phyloP scores from a whole-genome alignment of 2,888 invertebrate species.

The Arenicola marina region DNA sequence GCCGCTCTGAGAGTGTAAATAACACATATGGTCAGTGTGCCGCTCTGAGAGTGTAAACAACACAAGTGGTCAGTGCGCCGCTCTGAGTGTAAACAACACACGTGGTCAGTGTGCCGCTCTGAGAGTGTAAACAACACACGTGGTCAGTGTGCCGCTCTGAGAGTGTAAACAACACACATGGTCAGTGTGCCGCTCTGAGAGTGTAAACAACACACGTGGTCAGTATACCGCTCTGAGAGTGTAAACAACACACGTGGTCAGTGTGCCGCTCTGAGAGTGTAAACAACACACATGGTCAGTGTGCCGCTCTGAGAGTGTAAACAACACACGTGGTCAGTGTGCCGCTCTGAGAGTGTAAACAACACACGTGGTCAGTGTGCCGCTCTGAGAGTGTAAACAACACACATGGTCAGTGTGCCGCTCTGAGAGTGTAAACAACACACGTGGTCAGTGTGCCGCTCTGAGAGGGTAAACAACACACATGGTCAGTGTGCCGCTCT shows the following conservation, averaged over 20 bases:
- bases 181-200: slow-evolving; percentile 57
- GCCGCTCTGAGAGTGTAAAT: slow-evolving; percentile 59
- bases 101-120: slow-evolving; percentile 55
- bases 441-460: slow-evolving; percentile 57
- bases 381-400: slow-evolving; percentile 60
- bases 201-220: slow-evolving; percentile 58
- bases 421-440: slow-evolving; percentile 60
- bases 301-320: slow-evolving; percentile 59
- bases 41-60: slow-evolving; percentile 57
- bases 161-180: slow-evolving; percentile 61
- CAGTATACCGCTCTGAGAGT: too few species aligned
- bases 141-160: slow-evolving; percentile 55
- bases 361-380: slow-evolving; percentile 59
- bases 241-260: slow-evolving; percentile 60
- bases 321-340: slow-evolving; percentile 59
- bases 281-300: slow-evolving; percentile 59
- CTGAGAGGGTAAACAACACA: slow-evolving; percentile 61
- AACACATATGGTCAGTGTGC: slow-evolving; percentile 59
- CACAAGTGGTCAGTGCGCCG: too few species aligned
- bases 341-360: slow-evolving; percentile 59
- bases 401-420: slow-evolving; percentile 58
- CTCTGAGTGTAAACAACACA: slow-evolving; percentile 62
- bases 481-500: slow-evolving; percentile 55
- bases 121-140: slow-evolving; percentile 61
- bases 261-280: slow-evolving; percentile 58